Evolutionary conservation across 2,888 invertebrate species (phyloP), one percentile per base, ranked within the genome.

Genomic region (Synanthedon formicaeformis): DNA sequence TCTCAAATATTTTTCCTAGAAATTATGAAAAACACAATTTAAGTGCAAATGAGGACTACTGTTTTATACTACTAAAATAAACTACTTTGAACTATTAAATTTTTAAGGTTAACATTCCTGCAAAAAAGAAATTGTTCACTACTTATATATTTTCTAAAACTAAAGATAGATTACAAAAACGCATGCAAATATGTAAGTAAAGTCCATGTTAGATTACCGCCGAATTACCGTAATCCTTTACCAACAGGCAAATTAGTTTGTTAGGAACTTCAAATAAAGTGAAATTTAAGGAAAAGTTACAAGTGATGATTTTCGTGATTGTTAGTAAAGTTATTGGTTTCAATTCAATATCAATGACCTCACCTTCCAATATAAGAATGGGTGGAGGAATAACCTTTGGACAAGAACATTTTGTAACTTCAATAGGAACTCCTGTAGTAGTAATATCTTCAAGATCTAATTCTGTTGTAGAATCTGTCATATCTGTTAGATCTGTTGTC

Each of bases 311-410:
- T 65, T 67, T 68, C 63, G 71, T 81, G 81, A 73, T 64, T 57
- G 77, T 86, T 86, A 86, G 83, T 85, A 69, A 84, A 83, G 82
- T 73, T 66, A 63, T 66, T 67, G 67, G 70, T 73, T 63, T 34
- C 63, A 73, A 74, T 66, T 73, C 65, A 71, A 74, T 64, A 72
- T 73, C 66, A 69, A 67, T 73, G 66, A 79, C 85, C 90, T 90
- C 92, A 95, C 95, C 95, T 95, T 95, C 94, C 75, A 95, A 89
- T 75, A 95, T 93, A 71, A 95, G 91, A 85, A 95, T 94, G 78
- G 93, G 90, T 84, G 90, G 90, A 75, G 81, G 81, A 71, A 69
- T 75, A 72, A 86, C 65, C 73, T 85, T 84, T 68, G 86, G 87
- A 67, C 87, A 87, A 61, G 79, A 65, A 60, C 72, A 79, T 69